These are phyloP conservation scores for Hepsetus odoe DNA, from an alignment of 2,113 vertebrate genomes.

Conservation along the genomic window DNA sequence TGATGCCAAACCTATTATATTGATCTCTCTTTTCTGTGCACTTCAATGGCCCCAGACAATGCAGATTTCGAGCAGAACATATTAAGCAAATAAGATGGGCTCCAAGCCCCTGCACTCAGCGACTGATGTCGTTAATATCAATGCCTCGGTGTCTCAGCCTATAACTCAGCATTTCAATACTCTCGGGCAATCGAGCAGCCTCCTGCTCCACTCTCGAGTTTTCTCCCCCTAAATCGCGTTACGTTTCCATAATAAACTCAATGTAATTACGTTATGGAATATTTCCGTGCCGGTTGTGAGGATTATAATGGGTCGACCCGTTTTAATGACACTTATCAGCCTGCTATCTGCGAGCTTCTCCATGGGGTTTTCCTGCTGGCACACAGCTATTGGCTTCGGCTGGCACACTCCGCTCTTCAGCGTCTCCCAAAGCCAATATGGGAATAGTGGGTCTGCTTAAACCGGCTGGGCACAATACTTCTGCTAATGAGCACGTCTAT, in stretches of 20 bases:
- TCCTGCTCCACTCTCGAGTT: slow-evolving; percentile 21
- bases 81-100: slow-evolving; percentile 77
- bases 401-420: slow-evolving; percentile 72
- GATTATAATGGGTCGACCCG: slow-evolving; percentile 55
- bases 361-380: slow-evolving; percentile 73
- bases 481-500: slow-evolving; percentile 78
- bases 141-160: slow-evolving; percentile 49
- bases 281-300: slow-evolving; percentile 62
- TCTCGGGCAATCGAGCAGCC: slow-evolving; percentile 37
- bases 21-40: slow-evolving; percentile 81
- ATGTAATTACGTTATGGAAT: slow-evolving; percentile 65
- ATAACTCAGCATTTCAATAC: slow-evolving; percentile 42
- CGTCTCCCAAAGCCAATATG: slow-evolving; percentile 74
- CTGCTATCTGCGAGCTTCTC: slow-evolving; percentile 67
- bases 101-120: slow-evolving; percentile 60
- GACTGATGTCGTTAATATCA: slow-evolving; percentile 63
- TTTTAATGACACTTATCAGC: slow-evolving; percentile 71
- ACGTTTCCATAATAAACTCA: slow-evolving; percentile 34
- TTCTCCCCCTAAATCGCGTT: slow-evolving; percentile 34
- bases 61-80: slow-evolving; percentile 78
- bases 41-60: slow-evolving; percentile 79
- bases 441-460: slow-evolving; percentile 76
- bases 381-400: slow-evolving; percentile 64
- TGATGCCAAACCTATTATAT: slow-evolving; percentile 81
- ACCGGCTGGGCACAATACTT: slow-evolving; percentile 73